Conservation (phyloP, 1,140 invertebrate genomes). For the Neodiprion lecontei region DNA sequence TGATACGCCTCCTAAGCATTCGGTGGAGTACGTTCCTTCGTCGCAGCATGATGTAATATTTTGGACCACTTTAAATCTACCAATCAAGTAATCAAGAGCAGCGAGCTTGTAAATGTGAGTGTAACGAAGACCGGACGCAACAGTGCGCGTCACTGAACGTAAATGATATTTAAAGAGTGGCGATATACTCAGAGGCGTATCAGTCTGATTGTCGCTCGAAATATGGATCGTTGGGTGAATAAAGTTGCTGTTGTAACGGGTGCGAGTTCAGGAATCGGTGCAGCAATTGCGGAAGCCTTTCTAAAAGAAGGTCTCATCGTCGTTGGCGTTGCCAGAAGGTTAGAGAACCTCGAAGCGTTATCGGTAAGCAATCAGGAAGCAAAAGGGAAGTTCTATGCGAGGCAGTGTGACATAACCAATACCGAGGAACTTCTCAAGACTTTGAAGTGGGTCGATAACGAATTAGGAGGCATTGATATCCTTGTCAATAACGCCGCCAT, state of each 20-base stretch:
- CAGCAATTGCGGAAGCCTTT: constrained; percentile 63
- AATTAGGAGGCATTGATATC: constrained; percentile 71
- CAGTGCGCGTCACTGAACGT: neutral
- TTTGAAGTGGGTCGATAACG: constrained; percentile 70
- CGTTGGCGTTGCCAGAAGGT: constrained; percentile 72
- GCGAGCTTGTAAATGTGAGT: neutral
- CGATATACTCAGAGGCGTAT: neutral
- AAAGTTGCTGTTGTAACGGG: constrained; percentile 77
- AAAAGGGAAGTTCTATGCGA: constrained; percentile 57
- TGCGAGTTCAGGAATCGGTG: constrained; percentile 76
- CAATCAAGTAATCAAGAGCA: neutral
- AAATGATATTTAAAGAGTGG: neutral
- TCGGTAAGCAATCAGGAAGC: constrained; percentile 30
- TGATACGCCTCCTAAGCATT: neutral
- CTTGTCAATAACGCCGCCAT: constrained; percentile 79
- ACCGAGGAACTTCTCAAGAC: constrained; percentile 70
- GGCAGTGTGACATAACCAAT: constrained; percentile 72
- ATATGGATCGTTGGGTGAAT: constrained; percentile 72
- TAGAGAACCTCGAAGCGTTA: constrained; percentile 64
- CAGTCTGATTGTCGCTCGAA: neutral
- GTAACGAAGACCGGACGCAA: neutral
- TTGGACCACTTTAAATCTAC: neutral
- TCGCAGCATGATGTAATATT: neutral
- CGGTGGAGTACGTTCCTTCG: neutral
- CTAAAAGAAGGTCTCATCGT: constrained; percentile 70